Evolutionary conservation across 2,888 invertebrate species (phyloP).

Genomic region (Erebia palarica): DNA sequence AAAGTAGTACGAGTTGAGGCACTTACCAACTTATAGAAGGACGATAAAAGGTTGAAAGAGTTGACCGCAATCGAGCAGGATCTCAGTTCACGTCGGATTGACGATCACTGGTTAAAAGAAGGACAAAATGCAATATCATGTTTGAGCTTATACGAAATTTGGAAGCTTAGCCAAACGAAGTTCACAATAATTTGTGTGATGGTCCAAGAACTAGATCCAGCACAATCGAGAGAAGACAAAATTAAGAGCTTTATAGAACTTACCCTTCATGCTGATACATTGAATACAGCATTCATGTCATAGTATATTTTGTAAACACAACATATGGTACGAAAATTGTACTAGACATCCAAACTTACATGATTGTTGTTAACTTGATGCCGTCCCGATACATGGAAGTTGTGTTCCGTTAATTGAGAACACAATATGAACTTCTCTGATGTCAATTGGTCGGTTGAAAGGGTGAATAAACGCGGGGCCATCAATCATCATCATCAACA

Average conservation of each 20-base stretch:
- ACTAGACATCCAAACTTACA: background rate
- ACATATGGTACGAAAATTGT: too few relatives aligned
- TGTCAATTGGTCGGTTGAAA: background rate
- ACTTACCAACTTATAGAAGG: background rate
- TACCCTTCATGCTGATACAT: too few relatives aligned
- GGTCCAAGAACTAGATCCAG: background rate
- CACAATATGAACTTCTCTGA: background rate
- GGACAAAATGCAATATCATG: constrained; percentile 10
- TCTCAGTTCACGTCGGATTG: constrained; percentile 8
- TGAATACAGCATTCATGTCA: too few relatives aligned
- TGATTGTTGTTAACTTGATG: background rate
- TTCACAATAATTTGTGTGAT: background rate
- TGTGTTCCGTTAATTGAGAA: background rate
- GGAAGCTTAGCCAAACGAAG: background rate
- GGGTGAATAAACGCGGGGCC: background rate
- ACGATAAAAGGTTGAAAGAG: background rate
- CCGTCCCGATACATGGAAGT: background rate
- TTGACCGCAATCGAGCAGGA: background rate
- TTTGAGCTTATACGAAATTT: background rate
- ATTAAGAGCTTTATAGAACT: too few relatives aligned
- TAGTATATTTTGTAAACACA: too few relatives aligned
- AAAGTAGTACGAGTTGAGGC: background rate
- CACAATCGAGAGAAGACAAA: too few relatives aligned
- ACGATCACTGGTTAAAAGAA: constrained; percentile 16
- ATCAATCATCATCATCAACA: too few relatives aligned